Base-by-base conservation (phyloP, 2,888 invertebrate species). In the Troglohyphantes excavatus region DNA sequence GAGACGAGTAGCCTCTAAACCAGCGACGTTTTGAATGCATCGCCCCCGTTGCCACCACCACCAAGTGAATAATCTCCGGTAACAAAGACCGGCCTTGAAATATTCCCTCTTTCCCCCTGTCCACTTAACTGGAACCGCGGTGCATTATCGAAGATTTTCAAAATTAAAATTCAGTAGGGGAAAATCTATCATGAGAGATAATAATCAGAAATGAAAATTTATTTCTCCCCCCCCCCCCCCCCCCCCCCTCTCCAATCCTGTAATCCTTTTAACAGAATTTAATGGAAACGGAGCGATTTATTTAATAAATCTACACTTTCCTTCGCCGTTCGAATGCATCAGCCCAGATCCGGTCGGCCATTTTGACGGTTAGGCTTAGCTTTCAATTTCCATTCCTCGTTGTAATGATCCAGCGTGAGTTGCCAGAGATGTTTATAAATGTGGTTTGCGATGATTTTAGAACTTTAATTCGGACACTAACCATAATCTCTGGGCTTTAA, bases 181-280 rank as follows among this genome's bases (percentile, higher is more conserved):
- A 9, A n/a, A 6, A 33, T n/a, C 17, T 29, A 53, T 21, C 29
- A 43, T 46, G 13, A 46, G 29, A 68, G 82, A 83, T 83, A 83
- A 83, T 83, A 73, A 75, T 84, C 84, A 84, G 73, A 83, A 83
- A 72, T 67, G 75, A 76, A 75, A 84, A 84, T 84, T 84, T 84
- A 84, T 84, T 82, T 82, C 53, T 26, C 27, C 27, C 2, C 26
- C 73, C n/a, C n/a, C n/a, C n/a, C n/a, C n/a, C n/a, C n/a, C n/a
- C n/a, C n/a, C n/a, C n/a, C n/a, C n/a, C n/a, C n/a, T n/a, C n/a
- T n/a, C n/a, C n/a, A n/a, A n/a, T 53, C 21, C 46, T 73, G 19
- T 78, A 65, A 78, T 78, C 78, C 78, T 78, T 78, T 78, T 78
- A 78, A 78, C 65, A 65, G 78, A 78, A 78, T 63, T 63, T 78